Evolutionary conservation across 1,140 invertebrate genomes (phyloP), one percentile per base, ranked within the genome.

Genomic region (Drosophila mauritiana): DNA sequence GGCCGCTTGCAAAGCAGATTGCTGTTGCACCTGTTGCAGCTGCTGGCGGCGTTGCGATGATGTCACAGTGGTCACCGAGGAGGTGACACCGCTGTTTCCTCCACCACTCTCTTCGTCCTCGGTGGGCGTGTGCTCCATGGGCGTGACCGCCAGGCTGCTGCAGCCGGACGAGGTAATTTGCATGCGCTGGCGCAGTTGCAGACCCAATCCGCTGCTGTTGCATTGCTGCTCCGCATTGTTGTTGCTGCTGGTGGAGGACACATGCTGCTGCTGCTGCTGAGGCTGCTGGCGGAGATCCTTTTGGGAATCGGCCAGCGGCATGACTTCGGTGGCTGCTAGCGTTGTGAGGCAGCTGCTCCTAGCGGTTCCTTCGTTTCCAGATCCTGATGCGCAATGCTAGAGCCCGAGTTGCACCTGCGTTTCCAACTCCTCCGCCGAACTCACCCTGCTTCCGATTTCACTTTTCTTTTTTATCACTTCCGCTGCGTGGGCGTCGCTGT

Each of bases 301-400:
- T 48, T 91, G 86, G 39, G 84, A 91, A 76, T 91, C 90, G 67
- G 90, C 90, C 82, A 91, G 81, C 77, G 90, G 90, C 90, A 91
- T 91, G 82, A 84, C 83, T 79, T 67, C 62, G 62, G 55, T 63
- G 49, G 43, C 77, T 62, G 63, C 68, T 42, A 46, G 80, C 63
- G 74, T 82, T 62, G 62, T 73, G 45, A 25, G 54, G 45, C 53
- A 40, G 36, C 51, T 74, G 10, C 31, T 42, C 20, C 39, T 64
- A 4, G 37, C 8, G n/a, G 22, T 36, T 46, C 20, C 8, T 49
- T 46, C 6, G 59, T n/a, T 54, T 36, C 43, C 34, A 31, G 37
- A 31, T 53, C 17, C 43, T 49, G 17, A 31, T 27, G 12, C 13
- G 15, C 46, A 22, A 8, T 48, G 46, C 25, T 31, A 48, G 46